Base-by-base conservation (phyloP, 2,888 invertebrate species). In the Eupithecia inturbata region DNA sequence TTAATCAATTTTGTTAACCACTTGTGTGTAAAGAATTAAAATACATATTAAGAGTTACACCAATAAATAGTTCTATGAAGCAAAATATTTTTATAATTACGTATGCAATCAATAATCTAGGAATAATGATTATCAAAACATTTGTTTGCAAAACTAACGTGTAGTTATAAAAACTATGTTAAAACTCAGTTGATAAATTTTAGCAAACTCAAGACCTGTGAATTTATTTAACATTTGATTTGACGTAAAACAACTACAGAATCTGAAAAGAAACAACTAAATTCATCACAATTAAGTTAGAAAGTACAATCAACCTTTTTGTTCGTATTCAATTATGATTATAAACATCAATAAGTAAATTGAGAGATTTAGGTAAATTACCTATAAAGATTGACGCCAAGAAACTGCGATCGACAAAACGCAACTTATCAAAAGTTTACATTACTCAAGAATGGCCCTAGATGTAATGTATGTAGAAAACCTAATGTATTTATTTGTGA, bases 361-460 rank as follows among this genome's bases (percentile, higher is more conserved):
- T n/a, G n/a, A 19, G 63, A n/a, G n/a, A 28, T 28, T 63, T n/a
- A n/a, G 22, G n/a, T 36, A n/a, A 19, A 33, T 10, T 36, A 70
- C 19, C 45, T 19, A 45, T n/a, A 45, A 41, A n/a, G 45, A 74
- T 63, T 67, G 12, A 39, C 39, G 39, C 66, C 22, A 16, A 6
- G 19, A 66, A 64, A 57, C 62, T 68, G 70, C 67, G 63, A 67
- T 49, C 60, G 68, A 71, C 33, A n/a, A 70, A 64, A 68, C 28
- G 63, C 39, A 3, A 72, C 62, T 62, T 36, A 39, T 69, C 57
- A 53, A 70, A 72, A 74, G 88, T 87, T 57, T 87, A 39, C 87
- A 84, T 87, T 87, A 88, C 88, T 89, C 88, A 85, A 88, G 88
- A 84, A 87, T 85, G 91, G 91, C 92, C 92, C 91, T 90, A 91